Base-by-base conservation (phyloP, 2,113 vertebrate species). In the Microcebus griseorufus region DNA sequence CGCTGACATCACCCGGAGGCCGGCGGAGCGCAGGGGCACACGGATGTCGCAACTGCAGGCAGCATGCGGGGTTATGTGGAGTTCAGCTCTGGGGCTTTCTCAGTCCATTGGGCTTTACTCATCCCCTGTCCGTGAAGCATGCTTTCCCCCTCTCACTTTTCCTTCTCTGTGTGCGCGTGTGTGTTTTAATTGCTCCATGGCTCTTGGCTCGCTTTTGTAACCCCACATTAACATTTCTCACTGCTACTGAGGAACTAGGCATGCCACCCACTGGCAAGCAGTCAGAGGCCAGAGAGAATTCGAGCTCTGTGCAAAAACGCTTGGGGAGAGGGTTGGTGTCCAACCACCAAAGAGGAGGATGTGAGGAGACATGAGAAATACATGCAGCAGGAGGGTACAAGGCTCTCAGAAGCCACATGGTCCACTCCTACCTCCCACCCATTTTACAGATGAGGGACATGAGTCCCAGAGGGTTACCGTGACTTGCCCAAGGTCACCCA, bases 61-160 rank as follows among this genome's bases (percentile, higher is more conserved):
- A 79, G 96, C 93, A 93, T 0, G 1, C 8, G 1, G 93, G 97
- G 97, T 98, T 96, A 98, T 45, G 86, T n/a, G 86, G 70, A 98
- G 97, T 97, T 97, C 97, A 98, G 89, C 20, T 42, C 95, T 58
- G 75, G 91, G 88, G 88, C 80, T 97, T 94, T 89, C 93, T 96
- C 96, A 96, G 96, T 42, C 93, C 92, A 83, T 3, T 84, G 95
- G 75, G 86, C 83, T 95, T 97, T 64, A 94, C 97, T 96, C 95
- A 62, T 89, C 62, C 96, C 65, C 81, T 58, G 82, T 37, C 79
- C 92, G 39, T 45, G 25, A 79, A 82, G 69, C 6, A 0, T 23
- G 39, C 53, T 14, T 55, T 27, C 23, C 62, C 72, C 62, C 16
- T 27, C 64, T 53, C 1, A 53, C 39, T 42, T 75, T 39, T 27